phyloP scores from a whole-genome alignment of 2,888 invertebrate genomes.

The Parnassius orleans region DNA sequence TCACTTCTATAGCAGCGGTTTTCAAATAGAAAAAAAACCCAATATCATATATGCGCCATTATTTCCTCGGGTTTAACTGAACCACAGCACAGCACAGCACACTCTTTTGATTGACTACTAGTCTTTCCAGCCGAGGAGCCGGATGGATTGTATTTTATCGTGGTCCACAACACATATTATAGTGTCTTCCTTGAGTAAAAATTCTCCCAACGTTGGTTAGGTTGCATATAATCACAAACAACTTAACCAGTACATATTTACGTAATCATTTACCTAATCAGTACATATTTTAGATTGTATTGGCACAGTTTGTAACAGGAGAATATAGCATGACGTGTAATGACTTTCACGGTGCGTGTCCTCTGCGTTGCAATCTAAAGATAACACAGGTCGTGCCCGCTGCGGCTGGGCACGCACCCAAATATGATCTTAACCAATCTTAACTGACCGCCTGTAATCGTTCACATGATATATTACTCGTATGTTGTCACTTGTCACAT shows the following conservation, averaged over 20 bases:
- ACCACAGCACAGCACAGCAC: too few relatives aligned
- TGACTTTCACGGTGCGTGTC: slow-evolving; percentile 40
- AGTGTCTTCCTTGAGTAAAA: background rate
- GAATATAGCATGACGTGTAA: slow-evolving; percentile 12
- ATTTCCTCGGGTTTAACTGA: too few relatives aligned
- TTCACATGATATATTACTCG: background rate
- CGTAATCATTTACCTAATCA: background rate
- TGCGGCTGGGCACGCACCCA: slow-evolving; percentile 60
- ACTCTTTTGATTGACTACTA: too few relatives aligned
- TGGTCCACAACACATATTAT: too few relatives aligned
- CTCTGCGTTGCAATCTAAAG: slow-evolving; percentile 59
- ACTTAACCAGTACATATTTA: background rate
- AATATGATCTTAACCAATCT: slow-evolving; percentile 33
- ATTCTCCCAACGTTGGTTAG: background rate
- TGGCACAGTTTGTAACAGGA: background rate
- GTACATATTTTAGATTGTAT: background rate
- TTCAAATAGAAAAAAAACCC: too few relatives aligned
- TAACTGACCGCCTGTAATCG: background rate
- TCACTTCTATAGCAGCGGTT: too few relatives aligned
- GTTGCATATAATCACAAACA: background rate
- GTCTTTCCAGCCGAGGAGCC: too few relatives aligned
- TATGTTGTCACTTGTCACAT: too few relatives aligned
- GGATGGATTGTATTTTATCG: too few relatives aligned
- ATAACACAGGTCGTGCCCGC: slow-evolving; percentile 56
- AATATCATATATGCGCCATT: too few relatives aligned